Percentiles rank a stretch among this genome's conserved stretches.
Evolutionary conservation across 2,113 vertebrate species (phyloP).

Genomic region (Pyxicephalus adspersus): DNA sequence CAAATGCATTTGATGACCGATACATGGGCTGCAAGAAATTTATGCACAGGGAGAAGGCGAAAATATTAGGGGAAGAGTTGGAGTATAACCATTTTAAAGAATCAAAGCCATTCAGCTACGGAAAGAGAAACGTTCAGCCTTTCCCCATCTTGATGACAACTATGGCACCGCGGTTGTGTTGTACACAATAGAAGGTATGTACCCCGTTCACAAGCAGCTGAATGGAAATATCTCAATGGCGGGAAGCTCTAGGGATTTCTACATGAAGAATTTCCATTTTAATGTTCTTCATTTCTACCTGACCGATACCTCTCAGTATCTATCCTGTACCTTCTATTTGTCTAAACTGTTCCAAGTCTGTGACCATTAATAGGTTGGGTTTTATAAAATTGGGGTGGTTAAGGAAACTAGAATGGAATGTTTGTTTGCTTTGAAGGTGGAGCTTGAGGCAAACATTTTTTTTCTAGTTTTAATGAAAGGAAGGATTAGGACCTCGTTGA

Average conservation of each 20-base stretch:
- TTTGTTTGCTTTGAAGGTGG: no score
- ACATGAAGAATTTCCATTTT: conserved; percentile 62
- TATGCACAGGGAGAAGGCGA: conserved; percentile 59
- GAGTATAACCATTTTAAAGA: conserved; percentile 55
- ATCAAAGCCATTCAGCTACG: conserved; percentile 43
- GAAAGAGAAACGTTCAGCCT: conserved; percentile 11
- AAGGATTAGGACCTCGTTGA: no score
- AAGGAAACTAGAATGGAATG: no score
- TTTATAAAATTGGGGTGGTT: no score
- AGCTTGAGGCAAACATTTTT: no score
- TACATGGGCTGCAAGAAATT: conserved; percentile 60
- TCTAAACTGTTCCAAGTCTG: no score
- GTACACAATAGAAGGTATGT: conserved; percentile 4
- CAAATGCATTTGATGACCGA: conserved; percentile 68
- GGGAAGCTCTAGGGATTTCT: conserved; percentile 56
- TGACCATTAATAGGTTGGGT: no score
- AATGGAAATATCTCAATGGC: conserved; percentile 58
- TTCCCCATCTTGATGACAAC: conserved; percentile 5
- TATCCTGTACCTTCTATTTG: no score
- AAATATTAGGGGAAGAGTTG: conserved; percentile 66
- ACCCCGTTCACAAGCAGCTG: conserved; percentile 55
- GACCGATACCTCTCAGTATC: no score
- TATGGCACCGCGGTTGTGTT: conserved; percentile 62
- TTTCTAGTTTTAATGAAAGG: no score
- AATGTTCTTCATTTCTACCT: conserved; percentile 70